Evolutionary conservation across 53 echinoderm and acorn worm genomes (phyloP).

Genomic region (Zoroaster sp.): DNA sequence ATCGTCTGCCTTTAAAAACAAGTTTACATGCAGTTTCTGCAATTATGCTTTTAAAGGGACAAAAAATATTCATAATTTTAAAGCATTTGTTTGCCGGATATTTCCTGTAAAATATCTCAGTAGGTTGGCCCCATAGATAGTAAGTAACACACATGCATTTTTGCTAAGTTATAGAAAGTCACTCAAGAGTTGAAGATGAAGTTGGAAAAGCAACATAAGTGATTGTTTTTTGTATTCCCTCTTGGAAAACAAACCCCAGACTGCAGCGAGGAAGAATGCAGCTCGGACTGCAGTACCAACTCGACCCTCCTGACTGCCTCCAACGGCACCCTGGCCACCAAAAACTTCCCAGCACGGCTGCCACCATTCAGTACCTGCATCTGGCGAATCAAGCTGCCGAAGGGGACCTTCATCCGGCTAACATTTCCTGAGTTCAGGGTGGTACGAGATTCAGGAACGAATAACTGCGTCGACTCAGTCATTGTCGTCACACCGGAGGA

Average conservation of each 20-base stretch:
- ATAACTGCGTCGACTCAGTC: conserved; percentile 50
- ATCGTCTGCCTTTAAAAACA: too few species aligned
- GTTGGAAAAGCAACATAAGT: too few species aligned
- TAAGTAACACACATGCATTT: too few species aligned
- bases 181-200: too few species aligned
- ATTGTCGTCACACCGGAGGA: background rate
- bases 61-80: too few species aligned
- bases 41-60: too few species aligned
- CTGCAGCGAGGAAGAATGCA: conserved; percentile 66
- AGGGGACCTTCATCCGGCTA: conserved; percentile 49
- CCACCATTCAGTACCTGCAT: conserved; percentile 72
- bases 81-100: too few species aligned
- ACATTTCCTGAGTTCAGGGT: conserved; percentile 63
- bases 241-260: conserved; percentile 32
- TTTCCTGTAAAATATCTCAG: too few species aligned
- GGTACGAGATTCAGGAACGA: background rate
- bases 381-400: conserved; percentile 46
- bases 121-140: too few species aligned
- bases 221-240: background rate
- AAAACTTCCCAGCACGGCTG: conserved; percentile 55
- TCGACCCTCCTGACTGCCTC: conserved; percentile 18
- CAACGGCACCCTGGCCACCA: conserved; percentile 60
- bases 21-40: too few species aligned
- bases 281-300: conserved; percentile 43
- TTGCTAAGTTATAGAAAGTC: too few species aligned